Percentiles rank a stretch among this genome's conserved stretches.
Conservation (phyloP, 92 coral and sea anemone species). For the Pocillopora meandrina region DNA sequence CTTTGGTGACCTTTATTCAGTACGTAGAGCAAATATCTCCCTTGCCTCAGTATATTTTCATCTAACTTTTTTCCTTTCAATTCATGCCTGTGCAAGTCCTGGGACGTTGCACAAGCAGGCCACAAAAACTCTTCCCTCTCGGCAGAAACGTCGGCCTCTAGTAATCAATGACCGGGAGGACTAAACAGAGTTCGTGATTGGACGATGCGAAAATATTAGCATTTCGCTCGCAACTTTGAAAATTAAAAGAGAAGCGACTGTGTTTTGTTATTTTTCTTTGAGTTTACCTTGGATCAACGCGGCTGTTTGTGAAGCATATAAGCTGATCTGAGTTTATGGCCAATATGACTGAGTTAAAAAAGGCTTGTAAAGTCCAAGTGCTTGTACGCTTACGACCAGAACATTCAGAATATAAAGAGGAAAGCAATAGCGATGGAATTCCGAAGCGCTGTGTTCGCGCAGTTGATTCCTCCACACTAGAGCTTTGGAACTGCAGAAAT, state of each 20-base stretch:
- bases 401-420: slow-evolving; percentile 21
- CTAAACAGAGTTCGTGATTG: slow-evolving; percentile 27
- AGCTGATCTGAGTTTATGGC: too few relatives aligned
- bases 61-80: too few relatives aligned
- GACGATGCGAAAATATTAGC: not conserved
- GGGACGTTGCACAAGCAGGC: too few relatives aligned
- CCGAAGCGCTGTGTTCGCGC: slow-evolving; percentile 62
- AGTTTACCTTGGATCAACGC: not conserved
- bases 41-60: too few relatives aligned
- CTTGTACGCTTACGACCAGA: slow-evolving; percentile 62
- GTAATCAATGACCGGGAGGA: not conserved
- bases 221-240: slow-evolving; percentile 31
- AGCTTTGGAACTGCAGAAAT: slow-evolving; percentile 69
- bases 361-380: slow-evolving; percentile 56
- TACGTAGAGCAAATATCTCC: too few relatives aligned
- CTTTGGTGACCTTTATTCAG: too few relatives aligned
- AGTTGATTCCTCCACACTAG: slow-evolving; percentile 49
- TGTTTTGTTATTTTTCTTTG: not conserved
- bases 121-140: too few relatives aligned
- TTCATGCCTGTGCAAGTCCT: too few relatives aligned
- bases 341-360: slow-evolving; percentile 42
- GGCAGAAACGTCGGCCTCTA: too few relatives aligned
- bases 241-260: not conserved
- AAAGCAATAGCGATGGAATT: slow-evolving; percentile 10
- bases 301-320: not conserved